These are phyloP conservation scores for Dendrocincla fuliginosa DNA, from an alignment of 2,797 vertebrate species.

Conservation along the genomic window DNA sequence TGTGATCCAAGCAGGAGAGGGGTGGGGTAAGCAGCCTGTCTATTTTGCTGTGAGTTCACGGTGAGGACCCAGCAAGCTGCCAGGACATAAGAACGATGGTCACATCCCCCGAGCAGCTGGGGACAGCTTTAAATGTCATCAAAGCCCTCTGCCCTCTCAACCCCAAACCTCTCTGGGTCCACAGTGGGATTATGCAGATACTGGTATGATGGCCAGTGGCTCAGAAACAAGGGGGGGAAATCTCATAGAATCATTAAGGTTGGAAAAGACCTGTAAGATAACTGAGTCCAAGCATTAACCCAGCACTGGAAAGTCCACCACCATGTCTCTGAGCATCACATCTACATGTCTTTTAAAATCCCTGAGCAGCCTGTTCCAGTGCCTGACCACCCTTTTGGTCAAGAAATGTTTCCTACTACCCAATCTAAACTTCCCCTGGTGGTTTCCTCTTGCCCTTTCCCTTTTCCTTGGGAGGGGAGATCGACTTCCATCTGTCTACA, in stretches of 20 bases:
- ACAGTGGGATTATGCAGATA: background rate
- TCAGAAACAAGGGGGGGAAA: background rate
- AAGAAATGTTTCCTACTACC: background rate
- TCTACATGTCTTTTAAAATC: background rate
- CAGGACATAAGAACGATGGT: background rate
- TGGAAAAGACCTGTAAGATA: background rate
- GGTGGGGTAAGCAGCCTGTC: constrained; percentile 5
- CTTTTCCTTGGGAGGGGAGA: background rate
- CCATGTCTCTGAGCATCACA: background rate
- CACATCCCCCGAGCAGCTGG: background rate
- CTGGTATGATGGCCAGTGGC: background rate
- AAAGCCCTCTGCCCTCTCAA: background rate
- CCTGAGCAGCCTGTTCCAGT: background rate
- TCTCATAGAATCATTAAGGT: background rate
- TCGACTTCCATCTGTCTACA: background rate
- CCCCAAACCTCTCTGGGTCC: background rate
- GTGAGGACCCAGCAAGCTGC: background rate
- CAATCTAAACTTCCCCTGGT: background rate
- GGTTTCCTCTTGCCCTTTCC: background rate
- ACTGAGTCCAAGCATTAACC: background rate
- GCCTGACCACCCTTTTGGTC: background rate
- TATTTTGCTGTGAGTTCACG: background rate
- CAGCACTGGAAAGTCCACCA: background rate
- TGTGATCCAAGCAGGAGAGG: constrained; percentile 45
- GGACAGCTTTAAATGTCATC: background rate